Evolutionary conservation across 2,888 invertebrate species (phyloP).

Genomic region (Bembecia ichneumoniformis): DNA sequence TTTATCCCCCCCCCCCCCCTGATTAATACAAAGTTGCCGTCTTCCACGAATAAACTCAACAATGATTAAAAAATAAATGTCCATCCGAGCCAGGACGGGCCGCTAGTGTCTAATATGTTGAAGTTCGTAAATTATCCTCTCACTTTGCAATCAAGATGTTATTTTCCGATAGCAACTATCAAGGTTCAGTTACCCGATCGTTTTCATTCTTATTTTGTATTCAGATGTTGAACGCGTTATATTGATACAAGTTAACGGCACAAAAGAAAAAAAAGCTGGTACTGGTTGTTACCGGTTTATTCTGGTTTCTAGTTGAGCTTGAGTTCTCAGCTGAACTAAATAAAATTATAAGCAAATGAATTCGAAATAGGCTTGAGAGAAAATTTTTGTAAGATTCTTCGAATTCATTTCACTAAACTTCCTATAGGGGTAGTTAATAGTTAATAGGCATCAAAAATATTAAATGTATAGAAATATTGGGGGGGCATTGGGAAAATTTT

Average conservation of each 20-base stretch:
- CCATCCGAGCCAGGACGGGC: no score
- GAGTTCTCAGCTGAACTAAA: neutral
- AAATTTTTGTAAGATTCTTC: no score
- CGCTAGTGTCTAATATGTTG: neutral
- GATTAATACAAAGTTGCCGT: no score
- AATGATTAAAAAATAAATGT: no score
- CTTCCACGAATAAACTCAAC: no score
- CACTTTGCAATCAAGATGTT: constrained; percentile 12
- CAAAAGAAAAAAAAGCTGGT: constrained; percentile 30
- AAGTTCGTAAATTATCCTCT: neutral
- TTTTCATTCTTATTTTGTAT: constrained; percentile 41
- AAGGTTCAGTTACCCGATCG: constrained; percentile 31
- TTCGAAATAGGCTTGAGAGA: constrained; percentile 5
- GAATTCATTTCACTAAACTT: no score
- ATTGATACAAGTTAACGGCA: constrained; percentile 45
- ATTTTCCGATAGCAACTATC: constrained; percentile 19
- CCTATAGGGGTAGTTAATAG: no score
- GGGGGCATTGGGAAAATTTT: no score
- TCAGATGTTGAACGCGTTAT: constrained; percentile 38
- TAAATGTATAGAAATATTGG: no score
- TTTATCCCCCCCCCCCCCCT: no score
- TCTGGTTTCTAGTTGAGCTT: constrained; percentile 39
- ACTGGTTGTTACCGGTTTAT: constrained; percentile 35
- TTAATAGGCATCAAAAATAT: no score
- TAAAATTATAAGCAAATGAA: neutral